These are phyloP conservation scores for Polyergus mexicanus DNA, from an alignment of 1,140 invertebrate species.

Conservation along the genomic window DNA sequence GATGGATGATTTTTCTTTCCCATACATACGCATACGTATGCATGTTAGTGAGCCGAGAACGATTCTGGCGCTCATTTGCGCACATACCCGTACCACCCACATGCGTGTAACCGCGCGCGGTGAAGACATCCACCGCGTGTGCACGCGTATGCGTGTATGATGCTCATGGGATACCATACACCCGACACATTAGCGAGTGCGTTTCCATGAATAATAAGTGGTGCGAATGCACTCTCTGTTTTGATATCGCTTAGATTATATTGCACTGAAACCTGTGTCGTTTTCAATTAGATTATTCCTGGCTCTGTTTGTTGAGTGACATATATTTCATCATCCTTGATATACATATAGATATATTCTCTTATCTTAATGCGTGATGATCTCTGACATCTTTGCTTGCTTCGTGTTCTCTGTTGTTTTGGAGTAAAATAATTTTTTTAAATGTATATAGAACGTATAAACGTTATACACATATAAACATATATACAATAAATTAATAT, in stretches of 20 bases:
- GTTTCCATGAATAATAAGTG: conserved; percentile 74
- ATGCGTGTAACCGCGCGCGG: conserved; percentile 67
- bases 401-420: too few species aligned
- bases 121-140: conserved; percentile 20
- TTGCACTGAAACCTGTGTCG: neutral
- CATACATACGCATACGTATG: conserved; percentile 44
- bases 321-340: neutral
- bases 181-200: conserved; percentile 66
- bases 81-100: conserved; percentile 72
- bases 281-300: conserved; percentile 14
- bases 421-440: too few species aligned
- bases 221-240: conserved; percentile 60
- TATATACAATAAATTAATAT: too few species aligned
- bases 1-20: conserved; percentile 85
- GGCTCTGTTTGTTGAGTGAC: neutral
- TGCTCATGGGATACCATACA: conserved; percentile 24
- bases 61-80: conserved; percentile 74
- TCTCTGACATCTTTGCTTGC: too few species aligned
- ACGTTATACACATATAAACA: too few species aligned
- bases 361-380: too few species aligned
- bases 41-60: conserved; percentile 39
- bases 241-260: conserved; percentile 58
- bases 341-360: too few species aligned
- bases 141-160: neutral
- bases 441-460: too few species aligned